Evolutionary conservation across 2,797 vertebrate genomes (phyloP).

Genomic region (Hephaestus fuliginosus): DNA sequence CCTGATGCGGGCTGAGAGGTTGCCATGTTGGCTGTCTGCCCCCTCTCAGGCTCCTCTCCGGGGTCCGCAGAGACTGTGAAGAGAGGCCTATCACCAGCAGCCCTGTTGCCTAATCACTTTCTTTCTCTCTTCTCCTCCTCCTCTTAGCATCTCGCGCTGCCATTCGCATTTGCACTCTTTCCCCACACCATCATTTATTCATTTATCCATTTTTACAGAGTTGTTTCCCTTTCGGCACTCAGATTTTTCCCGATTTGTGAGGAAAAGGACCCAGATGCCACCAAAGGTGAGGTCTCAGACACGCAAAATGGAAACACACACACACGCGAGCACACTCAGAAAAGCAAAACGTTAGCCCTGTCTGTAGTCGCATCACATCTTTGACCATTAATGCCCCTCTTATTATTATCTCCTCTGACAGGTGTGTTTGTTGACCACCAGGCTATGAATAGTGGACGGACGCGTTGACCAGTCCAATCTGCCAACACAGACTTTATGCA

Average conservation of each 20-base stretch:
- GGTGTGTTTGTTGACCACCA: conserved; percentile 65
- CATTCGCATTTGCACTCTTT: conserved; percentile 76
- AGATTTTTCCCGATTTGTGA: conserved; percentile 66
- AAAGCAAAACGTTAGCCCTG: neutral
- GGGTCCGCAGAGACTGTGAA: conserved; percentile 78
- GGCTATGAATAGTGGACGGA: conserved; percentile 39
- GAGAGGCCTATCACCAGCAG: conserved; percentile 68
- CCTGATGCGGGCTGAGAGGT: conserved; percentile 86
- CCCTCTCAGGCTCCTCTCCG: conserved; percentile 78
- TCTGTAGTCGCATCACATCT: conserved; percentile 38
- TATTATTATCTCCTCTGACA: conserved; percentile 53
- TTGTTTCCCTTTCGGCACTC: conserved; percentile 69
- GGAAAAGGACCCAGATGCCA: conserved; percentile 67
- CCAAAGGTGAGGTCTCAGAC: conserved; percentile 56
- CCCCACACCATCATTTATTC: conserved; percentile 84
- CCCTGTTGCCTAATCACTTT: conserved; percentile 79
- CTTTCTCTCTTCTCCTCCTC: conserved; percentile 49
- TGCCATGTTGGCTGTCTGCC: conserved; percentile 82
- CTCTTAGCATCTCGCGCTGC: conserved; percentile 61
- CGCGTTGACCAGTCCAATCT: conserved; percentile 66
- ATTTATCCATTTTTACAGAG: conserved; percentile 66
- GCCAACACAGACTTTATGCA: conserved; percentile 66
- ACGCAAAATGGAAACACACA: conserved; percentile 41
- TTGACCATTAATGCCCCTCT: conserved; percentile 19
- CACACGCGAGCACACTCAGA: neutral